phyloP scores from a whole-genome alignment of 2,888 invertebrate genomes.

The Netelia virgata region DNA sequence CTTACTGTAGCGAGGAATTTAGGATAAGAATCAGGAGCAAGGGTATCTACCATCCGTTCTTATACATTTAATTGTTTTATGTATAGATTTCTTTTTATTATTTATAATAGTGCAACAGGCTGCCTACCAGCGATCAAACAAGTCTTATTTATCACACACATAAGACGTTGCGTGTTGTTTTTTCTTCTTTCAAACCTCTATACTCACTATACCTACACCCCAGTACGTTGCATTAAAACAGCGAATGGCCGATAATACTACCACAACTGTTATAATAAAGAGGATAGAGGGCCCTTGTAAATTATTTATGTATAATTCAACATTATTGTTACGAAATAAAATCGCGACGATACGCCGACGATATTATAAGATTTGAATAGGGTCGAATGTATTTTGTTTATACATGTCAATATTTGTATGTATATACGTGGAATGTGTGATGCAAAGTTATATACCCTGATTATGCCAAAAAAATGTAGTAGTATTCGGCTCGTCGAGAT shows the following conservation, averaged over 20 bases:
- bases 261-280: conserved; percentile 29
- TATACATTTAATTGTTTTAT: neutral
- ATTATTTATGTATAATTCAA: conserved; percentile 36
- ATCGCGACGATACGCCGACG: neutral
- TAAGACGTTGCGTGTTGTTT: conserved; percentile 58
- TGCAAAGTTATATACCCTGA: conserved; percentile 50
- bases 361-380: neutral
- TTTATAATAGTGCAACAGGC: conserved; percentile 74
- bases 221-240: conserved; percentile 60
- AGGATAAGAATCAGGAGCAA: neutral
- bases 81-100: conserved; percentile 68
- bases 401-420: neutral
- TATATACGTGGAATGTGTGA: conserved; percentile 53
- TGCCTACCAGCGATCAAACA: conserved; percentile 71
- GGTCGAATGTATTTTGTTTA: neutral
- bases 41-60: neutral
- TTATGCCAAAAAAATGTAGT: conserved; percentile 57
- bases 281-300: conserved; percentile 19
- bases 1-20: neutral
- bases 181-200: neutral
- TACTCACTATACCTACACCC: conserved; percentile 53
- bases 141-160: conserved; percentile 70
- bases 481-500: conserved; percentile 44
- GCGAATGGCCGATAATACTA: conserved; percentile 51
- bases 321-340: conserved; percentile 5